Evolutionary conservation across 2,113 vertebrate species (phyloP).

Genomic region (Gila orcuttii): DNA sequence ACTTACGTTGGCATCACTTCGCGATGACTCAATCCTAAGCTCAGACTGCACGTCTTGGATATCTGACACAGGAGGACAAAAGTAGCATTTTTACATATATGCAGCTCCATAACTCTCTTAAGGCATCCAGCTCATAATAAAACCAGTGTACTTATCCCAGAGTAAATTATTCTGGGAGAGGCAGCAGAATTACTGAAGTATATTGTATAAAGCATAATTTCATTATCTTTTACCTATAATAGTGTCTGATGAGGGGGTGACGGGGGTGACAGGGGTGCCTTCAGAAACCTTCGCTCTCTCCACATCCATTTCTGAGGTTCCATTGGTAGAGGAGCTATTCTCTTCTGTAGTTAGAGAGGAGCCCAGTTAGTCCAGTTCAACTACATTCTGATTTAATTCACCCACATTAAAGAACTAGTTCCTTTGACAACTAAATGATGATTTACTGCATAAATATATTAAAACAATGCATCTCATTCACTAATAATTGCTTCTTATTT

Average conservation of each 20-base stretch:
- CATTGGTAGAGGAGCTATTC: constrained; percentile 3
- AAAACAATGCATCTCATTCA: background rate
- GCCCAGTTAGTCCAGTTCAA: background rate
- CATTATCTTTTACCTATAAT: constrained; percentile 19
- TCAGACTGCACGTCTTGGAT: constrained; percentile 22
- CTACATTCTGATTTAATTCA: background rate
- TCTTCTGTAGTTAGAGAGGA: constrained; percentile 1
- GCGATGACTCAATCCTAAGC: constrained; percentile 5
- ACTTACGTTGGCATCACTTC: constrained; percentile 14
- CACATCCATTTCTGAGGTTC: constrained; percentile 12
- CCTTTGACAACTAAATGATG: background rate
- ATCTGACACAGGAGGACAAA: background rate
- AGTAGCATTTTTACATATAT: background rate
- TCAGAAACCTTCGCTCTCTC: constrained; percentile 11
- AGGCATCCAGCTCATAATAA: background rate
- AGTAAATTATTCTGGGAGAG: background rate
- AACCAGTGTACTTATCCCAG: background rate
- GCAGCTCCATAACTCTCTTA: background rate
- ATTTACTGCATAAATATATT: background rate
- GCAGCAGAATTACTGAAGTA: background rate
- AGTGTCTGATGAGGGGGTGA: constrained; percentile 12
- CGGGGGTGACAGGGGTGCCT: background rate
- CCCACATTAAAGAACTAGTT: background rate
- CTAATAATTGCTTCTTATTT: background rate
- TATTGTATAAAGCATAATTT: background rate